Conservation (phyloP, 2,797 vertebrate species). For the Todus mexicanus region DNA sequence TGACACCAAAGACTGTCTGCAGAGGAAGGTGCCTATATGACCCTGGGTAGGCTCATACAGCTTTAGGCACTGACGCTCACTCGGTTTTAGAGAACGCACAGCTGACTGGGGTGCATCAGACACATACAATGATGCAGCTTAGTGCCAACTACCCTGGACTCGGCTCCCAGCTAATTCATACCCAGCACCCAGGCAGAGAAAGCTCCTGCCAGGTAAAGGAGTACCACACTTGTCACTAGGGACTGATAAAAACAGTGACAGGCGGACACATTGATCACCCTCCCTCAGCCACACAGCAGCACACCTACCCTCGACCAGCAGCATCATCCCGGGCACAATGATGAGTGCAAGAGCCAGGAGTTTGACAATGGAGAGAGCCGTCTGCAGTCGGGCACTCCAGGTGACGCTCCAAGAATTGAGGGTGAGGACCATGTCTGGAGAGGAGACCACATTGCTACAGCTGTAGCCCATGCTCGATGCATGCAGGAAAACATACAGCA, state of each 20-base stretch:
- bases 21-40: not conserved
- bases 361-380: constrained; percentile 36
- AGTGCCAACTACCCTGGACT: accelerated
- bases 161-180: not conserved
- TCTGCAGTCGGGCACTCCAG: constrained; percentile 69
- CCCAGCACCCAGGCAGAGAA: not conserved
- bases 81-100: not conserved
- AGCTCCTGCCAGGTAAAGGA: not conserved
- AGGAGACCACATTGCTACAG: not conserved
- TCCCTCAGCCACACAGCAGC: not conserved
- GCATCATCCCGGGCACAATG: constrained; percentile 68
- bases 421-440: constrained; percentile 56
- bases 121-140: not conserved
- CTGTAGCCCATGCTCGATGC: not conserved
- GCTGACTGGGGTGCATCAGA: not conserved
- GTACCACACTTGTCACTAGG: not conserved
- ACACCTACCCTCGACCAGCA: constrained; percentile 65
- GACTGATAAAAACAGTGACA: accelerated
- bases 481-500: not conserved
- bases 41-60: not conserved
- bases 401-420: constrained; percentile 70
- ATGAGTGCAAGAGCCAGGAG: constrained; percentile 61
- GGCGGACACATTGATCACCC: accelerated
- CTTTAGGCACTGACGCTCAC: not conserved
- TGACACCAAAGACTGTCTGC: not conserved